Evolutionary conservation across 2,888 invertebrate species (phyloP), one percentile per base, ranked within the genome.

Genomic region (Mayetiola destructor): DNA sequence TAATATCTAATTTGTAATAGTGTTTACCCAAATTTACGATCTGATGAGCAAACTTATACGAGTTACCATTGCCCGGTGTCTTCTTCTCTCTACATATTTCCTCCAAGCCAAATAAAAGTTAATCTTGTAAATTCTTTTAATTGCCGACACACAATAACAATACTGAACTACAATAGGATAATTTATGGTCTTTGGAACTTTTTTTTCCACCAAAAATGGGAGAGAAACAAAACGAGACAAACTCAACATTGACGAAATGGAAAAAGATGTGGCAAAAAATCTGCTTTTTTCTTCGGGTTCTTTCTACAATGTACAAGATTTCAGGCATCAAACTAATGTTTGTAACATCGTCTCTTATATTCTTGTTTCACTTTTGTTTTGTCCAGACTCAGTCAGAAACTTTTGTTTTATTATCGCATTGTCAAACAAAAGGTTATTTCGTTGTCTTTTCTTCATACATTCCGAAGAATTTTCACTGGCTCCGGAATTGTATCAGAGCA

Each of bases 101-200:
- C 48, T 48, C n/a, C 27, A 16, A 20, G 27, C 27, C 48, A 48
- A n/a, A 48, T 48, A 48, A 48, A 48, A 48, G 48, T 48, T 48
- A 48, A 48, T 48, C 48, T 48, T 48, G 27, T 48, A 48, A 48
- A 48, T 48, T 48, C 48, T 27, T 48, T 48, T 48, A 48, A 48
- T 48, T 48, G 48, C 48, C 48, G 48, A 48, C 48, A 48, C 27
- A 48, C 48, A 48, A 48, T 48, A 27, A 23, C 23, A 27, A 48
- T 48, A 48, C 23, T 48, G 27, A 48, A 48, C 27, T 48, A 48
- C 48, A 48, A 27, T 48, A 48, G 27, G 48, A 48, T 48, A 48
- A 48, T 48, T 48, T 48, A 48, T 48, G 48, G 48, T 48, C 27
- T 48, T 48, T 48, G 9, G 48, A n/a, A 48, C 23, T 27, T 48